Evolutionary conservation across 1,140 invertebrate species (phyloP).

Genomic region (Wiebesia pumilae): DNA sequence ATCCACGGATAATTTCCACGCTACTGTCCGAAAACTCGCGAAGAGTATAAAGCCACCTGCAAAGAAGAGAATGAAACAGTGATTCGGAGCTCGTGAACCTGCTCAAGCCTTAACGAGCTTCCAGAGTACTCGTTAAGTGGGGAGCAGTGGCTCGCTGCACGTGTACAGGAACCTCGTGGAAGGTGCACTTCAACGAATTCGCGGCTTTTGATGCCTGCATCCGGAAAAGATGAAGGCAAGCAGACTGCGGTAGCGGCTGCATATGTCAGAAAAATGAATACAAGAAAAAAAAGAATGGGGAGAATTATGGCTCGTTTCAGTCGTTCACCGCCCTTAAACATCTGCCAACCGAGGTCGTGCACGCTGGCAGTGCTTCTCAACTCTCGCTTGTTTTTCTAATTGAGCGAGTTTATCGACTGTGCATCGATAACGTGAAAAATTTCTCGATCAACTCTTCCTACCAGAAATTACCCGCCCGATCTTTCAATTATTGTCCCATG

Average conservation of each 20-base stretch:
- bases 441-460: too few species aligned
- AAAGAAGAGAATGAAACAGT: neutral
- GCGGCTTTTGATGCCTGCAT: constrained; percentile 14
- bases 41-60: neutral
- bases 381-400: neutral
- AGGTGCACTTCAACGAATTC: constrained; percentile 45
- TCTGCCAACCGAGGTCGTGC: constrained; percentile 67
- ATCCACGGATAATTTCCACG: neutral
- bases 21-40: neutral
- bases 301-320: constrained; percentile 67
- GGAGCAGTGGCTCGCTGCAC: neutral
- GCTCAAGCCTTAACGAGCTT: neutral
- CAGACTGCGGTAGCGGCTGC: constrained; percentile 56
- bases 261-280: constrained; percentile 68
- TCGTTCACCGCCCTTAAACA: constrained; percentile 67
- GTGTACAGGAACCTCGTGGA: constrained; percentile 53
- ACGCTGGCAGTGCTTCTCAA: constrained; percentile 43
- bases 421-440: neutral
- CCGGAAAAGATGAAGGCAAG: neutral
- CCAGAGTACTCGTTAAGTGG: neutral
- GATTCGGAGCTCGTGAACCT: neutral
- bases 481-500: too few species aligned
- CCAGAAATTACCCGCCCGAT: too few species aligned
- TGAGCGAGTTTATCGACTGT: neutral
- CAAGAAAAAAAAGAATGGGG: constrained; percentile 53